phyloP scores from a whole-genome alignment of 2,113 vertebrate genomes.

The Phaethornis superciliosus region DNA sequence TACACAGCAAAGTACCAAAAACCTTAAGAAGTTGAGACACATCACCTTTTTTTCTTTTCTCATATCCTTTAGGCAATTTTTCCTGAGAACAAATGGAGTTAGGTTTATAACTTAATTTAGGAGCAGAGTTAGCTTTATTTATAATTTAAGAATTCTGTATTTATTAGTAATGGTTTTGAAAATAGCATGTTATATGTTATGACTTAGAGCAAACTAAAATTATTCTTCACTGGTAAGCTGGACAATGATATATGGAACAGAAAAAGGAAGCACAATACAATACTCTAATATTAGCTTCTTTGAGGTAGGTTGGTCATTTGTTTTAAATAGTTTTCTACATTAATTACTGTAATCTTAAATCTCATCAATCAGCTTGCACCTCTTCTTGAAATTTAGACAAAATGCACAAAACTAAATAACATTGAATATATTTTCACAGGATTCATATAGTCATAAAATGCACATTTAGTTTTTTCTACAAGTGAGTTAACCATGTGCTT shows the following conservation, averaged over 20 bases:
- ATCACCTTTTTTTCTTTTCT: neutral
- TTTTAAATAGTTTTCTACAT: neutral
- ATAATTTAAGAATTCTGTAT: neutral
- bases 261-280: neutral
- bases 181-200: neutral
- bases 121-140: too few relatives aligned
- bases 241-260: neutral
- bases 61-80: neutral
- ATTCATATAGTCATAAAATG: neutral
- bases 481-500: neutral
- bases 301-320: neutral
- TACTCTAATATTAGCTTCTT: neutral
- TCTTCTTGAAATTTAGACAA: neutral
- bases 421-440: neutral
- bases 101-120: too few relatives aligned
- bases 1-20: neutral
- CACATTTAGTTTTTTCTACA: neutral
- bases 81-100: neutral
- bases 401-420: neutral
- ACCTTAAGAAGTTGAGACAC: neutral
- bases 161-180: neutral
- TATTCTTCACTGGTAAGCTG: neutral
- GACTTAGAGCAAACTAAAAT: neutral
- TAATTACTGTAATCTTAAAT: neutral
- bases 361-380: neutral